A percentile compares a stretch with the other conserved stretches of the same genome.
Conservation (phyloP, 2,888 invertebrate genomes). For the Philonicus albiceps region DNA sequence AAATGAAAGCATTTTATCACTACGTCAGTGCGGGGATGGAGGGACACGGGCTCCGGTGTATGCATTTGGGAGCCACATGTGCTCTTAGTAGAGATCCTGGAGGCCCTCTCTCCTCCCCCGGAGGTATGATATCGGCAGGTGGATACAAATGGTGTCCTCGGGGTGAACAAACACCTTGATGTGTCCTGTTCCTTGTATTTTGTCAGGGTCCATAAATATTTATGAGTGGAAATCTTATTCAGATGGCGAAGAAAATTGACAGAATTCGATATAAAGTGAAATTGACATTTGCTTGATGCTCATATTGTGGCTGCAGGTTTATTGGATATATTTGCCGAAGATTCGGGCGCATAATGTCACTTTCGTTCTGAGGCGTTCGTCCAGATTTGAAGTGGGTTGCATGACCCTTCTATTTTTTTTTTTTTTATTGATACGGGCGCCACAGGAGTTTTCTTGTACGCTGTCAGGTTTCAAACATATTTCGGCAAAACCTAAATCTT, state of each 20-base stretch:
- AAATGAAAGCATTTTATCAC: conserved; percentile 44
- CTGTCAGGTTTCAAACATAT: not conserved
- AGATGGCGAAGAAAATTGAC: conserved; percentile 41
- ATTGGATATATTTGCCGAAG: conserved; percentile 18
- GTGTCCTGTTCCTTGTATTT: conserved; percentile 31
- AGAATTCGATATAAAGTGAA: conserved; percentile 41
- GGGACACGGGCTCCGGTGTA: not conserved
- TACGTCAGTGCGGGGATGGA: not conserved
- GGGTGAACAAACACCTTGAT: conserved; percentile 30
- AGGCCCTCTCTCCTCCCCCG: not conserved
- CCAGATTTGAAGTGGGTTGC: not conserved
- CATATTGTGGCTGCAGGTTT: conserved; percentile 37
- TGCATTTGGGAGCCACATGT: not conserved
- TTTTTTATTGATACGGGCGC: not conserved
- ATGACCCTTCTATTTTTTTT: not conserved
- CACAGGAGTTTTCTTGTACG: not conserved
- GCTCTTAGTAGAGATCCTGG: not conserved
- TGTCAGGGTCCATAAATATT: conserved; percentile 39
- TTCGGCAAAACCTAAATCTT: not conserved
- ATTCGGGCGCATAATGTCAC: not conserved
- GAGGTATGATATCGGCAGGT: not conserved
- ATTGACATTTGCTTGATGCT: conserved; percentile 37
- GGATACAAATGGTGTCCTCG: not conserved
- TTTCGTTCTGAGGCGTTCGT: not conserved
- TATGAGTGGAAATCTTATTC: conserved; percentile 44